Evolutionary conservation across 2,797 vertebrate species (phyloP).

Genomic region (Rhinella marina): DNA sequence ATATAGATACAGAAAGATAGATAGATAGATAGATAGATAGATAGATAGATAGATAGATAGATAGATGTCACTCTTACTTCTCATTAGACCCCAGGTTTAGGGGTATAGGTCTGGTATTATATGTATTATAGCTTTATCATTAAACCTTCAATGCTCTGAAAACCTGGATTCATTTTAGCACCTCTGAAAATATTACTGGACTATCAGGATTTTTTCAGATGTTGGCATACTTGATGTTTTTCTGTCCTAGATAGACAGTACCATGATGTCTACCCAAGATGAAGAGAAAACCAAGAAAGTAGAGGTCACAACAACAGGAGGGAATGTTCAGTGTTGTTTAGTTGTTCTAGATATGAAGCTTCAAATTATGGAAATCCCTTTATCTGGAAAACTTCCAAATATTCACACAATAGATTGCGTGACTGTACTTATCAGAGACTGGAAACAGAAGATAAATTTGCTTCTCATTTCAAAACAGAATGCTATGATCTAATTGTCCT

Average conservation of each 20-base stretch:
- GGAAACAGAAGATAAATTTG: slow-evolving; percentile 27
- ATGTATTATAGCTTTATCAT: too few relatives aligned
- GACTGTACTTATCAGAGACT: slow-evolving; percentile 26
- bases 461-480: slow-evolving; percentile 17
- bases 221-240: background rate
- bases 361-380: slow-evolving; percentile 26
- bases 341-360: slow-evolving; percentile 24
- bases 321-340: background rate
- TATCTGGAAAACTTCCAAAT: slow-evolving; percentile 32
- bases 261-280: background rate
- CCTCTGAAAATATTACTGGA: background rate
- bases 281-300: background rate
- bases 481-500: slow-evolving; percentile 7
- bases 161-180: background rate
- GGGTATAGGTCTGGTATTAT: too few relatives aligned
- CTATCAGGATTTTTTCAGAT: background rate
- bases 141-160: background rate
- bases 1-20: too few relatives aligned
- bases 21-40: too few relatives aligned
- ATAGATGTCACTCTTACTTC: too few relatives aligned
- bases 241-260: background rate
- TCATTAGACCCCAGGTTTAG: too few relatives aligned
- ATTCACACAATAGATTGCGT: slow-evolving; percentile 28
- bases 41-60: too few relatives aligned
- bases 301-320: background rate